These are phyloP conservation scores for Darevskia nairensis DNA, from an alignment of 2,797 vertebrate species.

Conservation along the genomic window DNA sequence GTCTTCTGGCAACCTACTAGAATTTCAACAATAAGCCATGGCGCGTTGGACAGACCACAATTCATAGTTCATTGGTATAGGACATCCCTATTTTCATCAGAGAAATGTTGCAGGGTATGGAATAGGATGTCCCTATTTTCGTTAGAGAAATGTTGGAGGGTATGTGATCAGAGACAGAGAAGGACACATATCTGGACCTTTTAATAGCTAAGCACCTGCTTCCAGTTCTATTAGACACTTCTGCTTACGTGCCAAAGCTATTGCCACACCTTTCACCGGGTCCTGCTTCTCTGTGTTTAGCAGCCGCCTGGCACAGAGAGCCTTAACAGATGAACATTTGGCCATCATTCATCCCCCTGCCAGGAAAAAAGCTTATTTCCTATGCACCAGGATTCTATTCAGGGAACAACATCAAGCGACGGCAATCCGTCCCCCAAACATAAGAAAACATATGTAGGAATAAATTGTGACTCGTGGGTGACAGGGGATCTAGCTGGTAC, in stretches of 20 bases:
- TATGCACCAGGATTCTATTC: neutral
- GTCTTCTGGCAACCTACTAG: neutral
- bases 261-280: neutral
- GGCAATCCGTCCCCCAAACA: neutral
- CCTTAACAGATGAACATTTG: neutral
- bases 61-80: neutral
- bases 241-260: neutral
- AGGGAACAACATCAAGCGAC: neutral
- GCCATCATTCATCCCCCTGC: neutral
- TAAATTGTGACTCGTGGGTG: neutral
- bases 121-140: too few species aligned
- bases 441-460: neutral
- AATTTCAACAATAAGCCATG: neutral
- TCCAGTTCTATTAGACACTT: too few species aligned
- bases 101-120: too few species aligned
- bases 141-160: too few species aligned
- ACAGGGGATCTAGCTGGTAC: neutral
- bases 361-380: neutral
- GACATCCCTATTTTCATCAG: too few species aligned
- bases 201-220: too few species aligned
- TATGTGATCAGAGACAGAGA: too few species aligned
- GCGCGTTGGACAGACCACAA: neutral
- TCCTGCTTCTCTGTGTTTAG: neutral
- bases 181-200: too few species aligned
- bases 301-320: too few species aligned